Percentiles rank a stretch among this genome's conserved stretches.
These are phyloP conservation scores for Siderastrea siderea DNA, from an alignment of 92 coral and sea anemone genomes.

Conservation along the genomic window DNA sequence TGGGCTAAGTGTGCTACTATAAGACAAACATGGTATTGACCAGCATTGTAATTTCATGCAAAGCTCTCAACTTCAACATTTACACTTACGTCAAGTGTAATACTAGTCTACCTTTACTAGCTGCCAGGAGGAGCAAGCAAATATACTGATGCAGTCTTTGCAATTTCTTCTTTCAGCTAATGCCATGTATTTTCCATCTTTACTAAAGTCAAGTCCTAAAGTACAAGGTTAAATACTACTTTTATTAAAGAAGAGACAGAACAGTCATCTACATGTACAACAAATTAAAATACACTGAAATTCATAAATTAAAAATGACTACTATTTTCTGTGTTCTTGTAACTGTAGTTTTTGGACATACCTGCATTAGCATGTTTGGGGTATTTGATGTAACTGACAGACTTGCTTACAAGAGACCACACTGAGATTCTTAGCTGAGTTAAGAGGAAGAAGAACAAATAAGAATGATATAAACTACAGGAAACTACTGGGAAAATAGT, in stretches of 20 bases:
- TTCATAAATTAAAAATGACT: background rate
- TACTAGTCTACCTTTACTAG: conserved; percentile 79
- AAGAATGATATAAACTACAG: background rate
- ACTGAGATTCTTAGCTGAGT: conserved; percentile 91
- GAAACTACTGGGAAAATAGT: no score
- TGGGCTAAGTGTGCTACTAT: no score
- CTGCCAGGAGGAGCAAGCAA: conserved; percentile 94
- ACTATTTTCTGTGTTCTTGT: background rate
- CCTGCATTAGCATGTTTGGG: conserved; percentile 97
- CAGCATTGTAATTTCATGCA: no score
- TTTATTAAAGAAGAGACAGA: background rate
- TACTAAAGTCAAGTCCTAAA: conserved; percentile 90
- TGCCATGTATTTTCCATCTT: conserved; percentile 97
- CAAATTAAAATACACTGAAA: background rate
- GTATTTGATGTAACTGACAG: conserved; percentile 92
- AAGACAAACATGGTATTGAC: no score
- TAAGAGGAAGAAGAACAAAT: no score
- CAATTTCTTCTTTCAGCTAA: conserved; percentile 97
- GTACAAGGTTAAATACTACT: no score
- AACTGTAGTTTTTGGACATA: background rate
- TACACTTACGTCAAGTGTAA: no score
- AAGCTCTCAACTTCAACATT: no score
- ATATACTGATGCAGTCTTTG: conserved; percentile 96
- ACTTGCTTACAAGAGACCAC: conserved; percentile 97
- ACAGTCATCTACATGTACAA: background rate